A percentile compares a stretch with the other conserved stretches of the same genome.
Conservation (phyloP, 2,888 invertebrate species). For the Caenorhabditis sulstoni region DNA sequence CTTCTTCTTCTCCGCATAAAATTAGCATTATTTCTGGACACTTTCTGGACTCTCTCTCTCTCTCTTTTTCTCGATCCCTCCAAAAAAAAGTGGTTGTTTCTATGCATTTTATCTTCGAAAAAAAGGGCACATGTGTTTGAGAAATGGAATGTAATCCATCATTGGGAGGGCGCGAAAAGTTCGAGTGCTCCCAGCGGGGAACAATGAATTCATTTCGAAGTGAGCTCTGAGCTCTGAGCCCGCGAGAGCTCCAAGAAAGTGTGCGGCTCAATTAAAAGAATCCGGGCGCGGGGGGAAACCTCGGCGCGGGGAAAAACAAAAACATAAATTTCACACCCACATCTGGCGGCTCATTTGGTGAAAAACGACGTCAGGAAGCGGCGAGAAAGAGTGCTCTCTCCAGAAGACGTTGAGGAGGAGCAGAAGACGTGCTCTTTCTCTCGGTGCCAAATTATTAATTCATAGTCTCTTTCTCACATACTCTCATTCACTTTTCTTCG, state of each 20-base stretch:
- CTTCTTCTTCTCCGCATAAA: no score
- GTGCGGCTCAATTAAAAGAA: not conserved
- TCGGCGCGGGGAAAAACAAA: slow-evolving; percentile 12
- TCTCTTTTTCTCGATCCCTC: not conserved
- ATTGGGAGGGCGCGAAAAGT: not conserved
- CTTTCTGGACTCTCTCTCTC: slow-evolving; percentile 26
- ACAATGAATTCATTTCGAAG: not conserved
- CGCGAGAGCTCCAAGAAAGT: not conserved
- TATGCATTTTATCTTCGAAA: not conserved
- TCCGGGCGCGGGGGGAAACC: not conserved
- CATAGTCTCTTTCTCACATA: slow-evolving; percentile 34
- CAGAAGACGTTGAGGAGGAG: slow-evolving; percentile 11
- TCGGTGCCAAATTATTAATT: slow-evolving; percentile 54
- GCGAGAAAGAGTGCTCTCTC: slow-evolving; percentile 3
- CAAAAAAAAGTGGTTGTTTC: not conserved
- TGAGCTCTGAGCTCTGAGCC: not conserved
- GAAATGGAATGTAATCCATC: not conserved
- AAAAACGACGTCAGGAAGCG: not conserved
- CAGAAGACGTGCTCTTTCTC: not conserved
- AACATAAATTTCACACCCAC: slow-evolving; percentile 37
- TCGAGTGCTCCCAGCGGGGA: not conserved
- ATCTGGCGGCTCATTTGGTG: not conserved
- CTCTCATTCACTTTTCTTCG: not conserved
- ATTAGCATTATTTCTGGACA: slow-evolving; percentile 41
- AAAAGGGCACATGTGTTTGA: not conserved